Evolutionary conservation across 2,888 invertebrate genomes (phyloP).

Genomic region (Diogma glabrata): DNA sequence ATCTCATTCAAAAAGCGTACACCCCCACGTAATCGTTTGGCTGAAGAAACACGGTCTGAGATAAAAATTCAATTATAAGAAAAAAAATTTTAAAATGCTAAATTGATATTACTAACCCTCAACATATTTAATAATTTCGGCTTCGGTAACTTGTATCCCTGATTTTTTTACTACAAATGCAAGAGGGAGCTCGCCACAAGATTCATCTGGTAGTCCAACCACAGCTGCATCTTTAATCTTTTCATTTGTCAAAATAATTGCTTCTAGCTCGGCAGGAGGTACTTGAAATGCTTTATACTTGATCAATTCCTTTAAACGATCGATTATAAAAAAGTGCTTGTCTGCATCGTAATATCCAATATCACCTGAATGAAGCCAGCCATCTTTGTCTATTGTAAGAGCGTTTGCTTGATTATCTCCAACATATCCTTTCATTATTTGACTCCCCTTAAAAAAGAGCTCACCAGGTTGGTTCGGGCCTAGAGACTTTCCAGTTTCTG

Average conservation of each 20-base stretch:
- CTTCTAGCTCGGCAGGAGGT: slow-evolving; percentile 81
- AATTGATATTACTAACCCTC: slow-evolving; percentile 33
- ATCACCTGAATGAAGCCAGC: slow-evolving; percentile 71
- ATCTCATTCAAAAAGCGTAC: no score
- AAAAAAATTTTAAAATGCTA: no score
- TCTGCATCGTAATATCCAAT: slow-evolving; percentile 70
- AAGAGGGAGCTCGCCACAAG: slow-evolving; percentile 60
- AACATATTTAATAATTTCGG: slow-evolving; percentile 45
- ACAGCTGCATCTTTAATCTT: slow-evolving; percentile 70
- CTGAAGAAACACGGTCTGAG: no score
- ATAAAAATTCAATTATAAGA: no score
- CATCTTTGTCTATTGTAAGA: slow-evolving; percentile 53
- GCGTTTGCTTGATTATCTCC: slow-evolving; percentile 56
- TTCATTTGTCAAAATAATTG: slow-evolving; percentile 56
- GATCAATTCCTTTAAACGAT: slow-evolving; percentile 78
- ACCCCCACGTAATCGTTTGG: no score
- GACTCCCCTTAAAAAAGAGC: slow-evolving; percentile 69
- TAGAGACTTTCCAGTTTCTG: slow-evolving; percentile 42
- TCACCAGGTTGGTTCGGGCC: slow-evolving; percentile 65
- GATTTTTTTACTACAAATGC: slow-evolving; percentile 62
- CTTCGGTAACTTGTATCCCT: slow-evolving; percentile 38
- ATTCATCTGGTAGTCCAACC: slow-evolving; percentile 60
- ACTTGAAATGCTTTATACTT: slow-evolving; percentile 83
- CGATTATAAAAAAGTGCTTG: slow-evolving; percentile 68
- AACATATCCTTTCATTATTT: slow-evolving; percentile 76